A percentile compares a stretch with the other conserved stretches of the same genome.
Evolutionary conservation across 1,140 invertebrate genomes (phyloP).

Genomic region (Carposina sasakii): DNA sequence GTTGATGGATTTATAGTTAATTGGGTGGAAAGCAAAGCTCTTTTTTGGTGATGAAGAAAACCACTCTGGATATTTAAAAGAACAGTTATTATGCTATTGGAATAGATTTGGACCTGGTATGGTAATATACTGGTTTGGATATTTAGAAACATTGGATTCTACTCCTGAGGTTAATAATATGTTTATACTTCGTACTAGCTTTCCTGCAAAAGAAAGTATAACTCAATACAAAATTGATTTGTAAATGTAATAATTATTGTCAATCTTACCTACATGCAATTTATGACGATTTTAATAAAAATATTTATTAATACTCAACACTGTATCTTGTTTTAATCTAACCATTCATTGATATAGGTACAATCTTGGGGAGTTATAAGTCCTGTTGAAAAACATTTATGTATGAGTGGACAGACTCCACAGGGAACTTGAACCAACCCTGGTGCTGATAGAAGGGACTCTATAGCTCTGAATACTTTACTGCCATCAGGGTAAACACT

Average conservation of each 20-base stretch:
- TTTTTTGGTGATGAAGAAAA: slow-evolving; percentile 90
- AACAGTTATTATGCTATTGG: slow-evolving; percentile 93
- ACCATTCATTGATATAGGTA: slow-evolving; percentile 91
- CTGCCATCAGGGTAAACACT: slow-evolving; percentile 77
- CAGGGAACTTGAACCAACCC: slow-evolving; percentile 90
- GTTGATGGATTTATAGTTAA: slow-evolving; percentile 90
- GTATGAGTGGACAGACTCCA: slow-evolving; percentile 91
- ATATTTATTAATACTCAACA: no score
- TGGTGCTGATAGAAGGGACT: slow-evolving; percentile 78
- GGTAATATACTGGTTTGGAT: slow-evolving; percentile 98
- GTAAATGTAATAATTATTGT: no score
- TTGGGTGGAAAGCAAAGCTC: slow-evolving; percentile 97
- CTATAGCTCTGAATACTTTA: slow-evolving; percentile 85
- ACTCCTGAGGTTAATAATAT: slow-evolving; percentile 68
- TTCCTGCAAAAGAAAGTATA: slow-evolving; percentile 17
- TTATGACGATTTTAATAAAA: no score
- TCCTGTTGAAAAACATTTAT: slow-evolving; percentile 84
- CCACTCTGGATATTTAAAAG: slow-evolving; percentile 88
- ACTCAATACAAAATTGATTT: not conserved
- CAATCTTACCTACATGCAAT: no score
- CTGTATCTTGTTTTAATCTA: no score
- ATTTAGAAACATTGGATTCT: slow-evolving; percentile 76
- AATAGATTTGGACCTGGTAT: slow-evolving; percentile 95
- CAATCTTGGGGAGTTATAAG: slow-evolving; percentile 88
- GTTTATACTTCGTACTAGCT: slow-evolving; percentile 43